These are phyloP conservation scores for Saguinus midas DNA, from an alignment of 2,113 vertebrate genomes.

Conservation along the genomic window DNA sequence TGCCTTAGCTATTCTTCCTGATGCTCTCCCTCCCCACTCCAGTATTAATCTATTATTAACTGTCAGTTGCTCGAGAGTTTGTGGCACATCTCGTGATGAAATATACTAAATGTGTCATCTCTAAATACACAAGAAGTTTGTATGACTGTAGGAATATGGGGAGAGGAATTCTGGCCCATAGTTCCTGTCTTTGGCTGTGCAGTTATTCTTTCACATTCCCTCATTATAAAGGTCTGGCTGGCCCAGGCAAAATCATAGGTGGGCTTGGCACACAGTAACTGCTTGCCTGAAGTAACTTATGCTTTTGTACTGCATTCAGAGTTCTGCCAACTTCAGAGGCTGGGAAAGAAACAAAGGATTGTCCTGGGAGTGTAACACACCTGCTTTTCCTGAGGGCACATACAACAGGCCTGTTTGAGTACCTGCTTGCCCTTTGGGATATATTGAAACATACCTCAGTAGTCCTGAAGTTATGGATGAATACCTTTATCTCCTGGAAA, in stretches of 20 bases:
- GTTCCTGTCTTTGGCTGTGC: slow-evolving; percentile 38
- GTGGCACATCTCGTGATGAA: not conserved
- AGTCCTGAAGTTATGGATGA: not conserved
- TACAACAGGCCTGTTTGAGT: slow-evolving; percentile 24
- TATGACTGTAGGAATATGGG: not conserved
- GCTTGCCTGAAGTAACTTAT: slow-evolving; percentile 63
- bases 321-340: slow-evolving; percentile 68
- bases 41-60: not conserved
- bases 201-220: slow-evolving; percentile 1
- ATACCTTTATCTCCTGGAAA: not conserved
- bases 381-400: slow-evolving; percentile 65
- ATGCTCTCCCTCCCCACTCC: too few relatives aligned
- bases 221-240: slow-evolving; percentile 55
- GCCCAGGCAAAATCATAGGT: slow-evolving; percentile 46
- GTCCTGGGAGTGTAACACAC: slow-evolving; percentile 30
- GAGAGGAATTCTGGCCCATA: not conserved
- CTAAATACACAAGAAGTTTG: not conserved
- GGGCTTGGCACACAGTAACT: slow-evolving; percentile 65
- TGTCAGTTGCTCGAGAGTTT: not conserved
- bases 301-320: slow-evolving; percentile 31
- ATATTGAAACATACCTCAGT: not conserved
- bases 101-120: not conserved
- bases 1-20: too few relatives aligned
- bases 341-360: slow-evolving; percentile 49
- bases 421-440: slow-evolving; percentile 9